Percentiles rank a stretch among this genome's conserved stretches.
phyloP scores from a whole-genome alignment of 2,797 vertebrate species.

The Silurus aristotelis region DNA sequence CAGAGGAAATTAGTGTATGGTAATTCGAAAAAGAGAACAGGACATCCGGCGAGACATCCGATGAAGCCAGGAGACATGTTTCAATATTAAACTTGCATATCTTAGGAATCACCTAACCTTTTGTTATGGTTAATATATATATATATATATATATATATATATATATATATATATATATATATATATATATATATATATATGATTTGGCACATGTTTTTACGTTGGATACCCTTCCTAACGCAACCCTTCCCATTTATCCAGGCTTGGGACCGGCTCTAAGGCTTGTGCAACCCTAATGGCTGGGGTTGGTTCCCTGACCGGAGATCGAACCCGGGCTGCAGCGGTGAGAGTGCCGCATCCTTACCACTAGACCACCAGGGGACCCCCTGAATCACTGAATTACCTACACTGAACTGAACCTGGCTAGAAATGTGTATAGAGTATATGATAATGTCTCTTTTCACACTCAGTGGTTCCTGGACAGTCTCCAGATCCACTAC shows the following conservation, averaged over 20 bases:
- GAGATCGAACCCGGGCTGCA: too few relatives aligned
- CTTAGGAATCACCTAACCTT: background rate
- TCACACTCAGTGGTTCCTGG: background rate
- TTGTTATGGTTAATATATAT: background rate
- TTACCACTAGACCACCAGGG: too few relatives aligned
- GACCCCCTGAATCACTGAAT: background rate
- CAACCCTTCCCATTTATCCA: too few relatives aligned
- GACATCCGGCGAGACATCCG: slow-evolving; percentile 15
- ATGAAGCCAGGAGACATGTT: slow-evolving; percentile 8
- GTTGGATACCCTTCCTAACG: too few relatives aligned
- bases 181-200: too few relatives aligned
- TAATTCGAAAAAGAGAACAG: slow-evolving; percentile 4
- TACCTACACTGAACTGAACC: background rate
- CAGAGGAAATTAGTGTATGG: slow-evolving; percentile 9
- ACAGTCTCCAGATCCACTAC: background rate
- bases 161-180: too few relatives aligned
- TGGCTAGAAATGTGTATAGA: background rate
- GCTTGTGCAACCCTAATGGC: too few relatives aligned
- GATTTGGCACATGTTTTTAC: too few relatives aligned
- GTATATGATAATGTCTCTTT: background rate
- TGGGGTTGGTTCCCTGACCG: too few relatives aligned
- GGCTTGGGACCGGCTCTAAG: too few relatives aligned
- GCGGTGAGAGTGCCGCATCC: too few relatives aligned
- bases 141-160: too few relatives aligned
- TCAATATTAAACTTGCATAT: slow-evolving; percentile 22